Percentiles rank a stretch among this genome's conserved stretches.
Evolutionary conservation across 2,113 vertebrate species (phyloP).

Genomic region (Gymnorhina tibicen): DNA sequence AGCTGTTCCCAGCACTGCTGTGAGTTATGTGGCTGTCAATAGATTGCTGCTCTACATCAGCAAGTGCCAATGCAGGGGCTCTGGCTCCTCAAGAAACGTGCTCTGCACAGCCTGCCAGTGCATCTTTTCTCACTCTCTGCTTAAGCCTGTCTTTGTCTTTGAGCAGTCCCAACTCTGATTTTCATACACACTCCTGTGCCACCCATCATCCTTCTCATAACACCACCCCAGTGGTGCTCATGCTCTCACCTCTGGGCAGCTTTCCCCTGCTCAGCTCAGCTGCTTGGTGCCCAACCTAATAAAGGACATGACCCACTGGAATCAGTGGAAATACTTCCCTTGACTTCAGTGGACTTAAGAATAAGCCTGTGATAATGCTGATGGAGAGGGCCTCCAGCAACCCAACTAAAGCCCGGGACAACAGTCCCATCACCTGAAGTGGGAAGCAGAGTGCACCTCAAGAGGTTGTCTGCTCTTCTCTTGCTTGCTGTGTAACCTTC

Average conservation of each 20-base stretch:
- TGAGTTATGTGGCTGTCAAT: not conserved
- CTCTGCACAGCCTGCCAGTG: not conserved
- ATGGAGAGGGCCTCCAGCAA: not conserved
- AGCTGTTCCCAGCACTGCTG: not conserved
- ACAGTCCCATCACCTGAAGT: fast-evolving
- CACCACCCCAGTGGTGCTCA: fast-evolving
- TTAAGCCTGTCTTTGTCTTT: not conserved
- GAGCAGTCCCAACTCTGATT: not conserved
- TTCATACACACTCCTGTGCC: not conserved
- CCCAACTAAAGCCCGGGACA: not conserved
- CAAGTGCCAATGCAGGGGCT: not conserved
- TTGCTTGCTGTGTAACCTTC: not conserved
- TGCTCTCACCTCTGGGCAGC: not conserved
- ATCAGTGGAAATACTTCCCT: not conserved
- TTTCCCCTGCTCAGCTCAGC: not conserved
- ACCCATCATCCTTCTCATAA: not conserved
- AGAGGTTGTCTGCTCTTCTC: not conserved
- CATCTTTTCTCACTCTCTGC: not conserved
- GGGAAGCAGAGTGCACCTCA: not conserved
- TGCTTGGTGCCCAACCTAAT: not conserved
- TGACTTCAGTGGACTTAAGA: not conserved
- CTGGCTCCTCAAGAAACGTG: not conserved
- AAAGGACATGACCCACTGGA: not conserved
- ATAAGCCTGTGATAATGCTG: not conserved
- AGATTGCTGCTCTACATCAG: not conserved